Evolutionary conservation across 1,140 invertebrate species (phyloP).

Genomic region (Philaenus spumarius): DNA sequence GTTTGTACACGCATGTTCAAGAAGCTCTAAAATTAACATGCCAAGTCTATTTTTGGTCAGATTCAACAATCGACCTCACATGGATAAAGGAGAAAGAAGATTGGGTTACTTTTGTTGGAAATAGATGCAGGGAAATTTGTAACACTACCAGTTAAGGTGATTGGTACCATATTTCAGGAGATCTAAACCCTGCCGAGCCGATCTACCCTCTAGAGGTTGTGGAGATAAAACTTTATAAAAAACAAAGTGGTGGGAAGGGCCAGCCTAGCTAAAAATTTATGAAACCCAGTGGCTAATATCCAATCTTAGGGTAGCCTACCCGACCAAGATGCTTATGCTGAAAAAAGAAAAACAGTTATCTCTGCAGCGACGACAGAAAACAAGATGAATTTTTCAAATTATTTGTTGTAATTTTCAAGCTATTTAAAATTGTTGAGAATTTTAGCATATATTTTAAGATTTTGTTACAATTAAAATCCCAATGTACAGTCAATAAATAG

Average conservation of each 20-base stretch:
- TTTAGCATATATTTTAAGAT: background rate
- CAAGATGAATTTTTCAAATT: background rate
- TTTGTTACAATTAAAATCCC: background rate
- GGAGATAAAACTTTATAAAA: constrained; percentile 29
- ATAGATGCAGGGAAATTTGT: too few relatives aligned
- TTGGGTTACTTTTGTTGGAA: constrained; percentile 26
- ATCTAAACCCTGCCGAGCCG: constrained; percentile 39
- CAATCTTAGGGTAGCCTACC: background rate
- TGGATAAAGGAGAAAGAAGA: constrained; percentile 28
- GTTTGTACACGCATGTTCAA: constrained; percentile 23
- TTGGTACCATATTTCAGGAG: constrained; percentile 38
- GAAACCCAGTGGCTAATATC: background rate
- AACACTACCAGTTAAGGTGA: constrained; percentile 17
- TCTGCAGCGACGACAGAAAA: background rate
- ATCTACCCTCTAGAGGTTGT: constrained; percentile 39
- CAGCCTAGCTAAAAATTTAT: constrained; percentile 30
- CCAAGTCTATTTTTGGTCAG: constrained; percentile 25
- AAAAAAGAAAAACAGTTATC: background rate
- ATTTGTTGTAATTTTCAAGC: too few relatives aligned
- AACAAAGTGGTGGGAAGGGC: constrained; percentile 39
- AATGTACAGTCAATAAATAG: too few relatives aligned
- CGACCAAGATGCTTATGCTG: background rate
- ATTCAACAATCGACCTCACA: constrained; percentile 28
- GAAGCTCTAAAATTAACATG: background rate
- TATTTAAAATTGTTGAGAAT: background rate